These are phyloP conservation scores for Marronus borbonicus DNA, from an alignment of 2,888 invertebrate genomes.

Conservation along the genomic window DNA sequence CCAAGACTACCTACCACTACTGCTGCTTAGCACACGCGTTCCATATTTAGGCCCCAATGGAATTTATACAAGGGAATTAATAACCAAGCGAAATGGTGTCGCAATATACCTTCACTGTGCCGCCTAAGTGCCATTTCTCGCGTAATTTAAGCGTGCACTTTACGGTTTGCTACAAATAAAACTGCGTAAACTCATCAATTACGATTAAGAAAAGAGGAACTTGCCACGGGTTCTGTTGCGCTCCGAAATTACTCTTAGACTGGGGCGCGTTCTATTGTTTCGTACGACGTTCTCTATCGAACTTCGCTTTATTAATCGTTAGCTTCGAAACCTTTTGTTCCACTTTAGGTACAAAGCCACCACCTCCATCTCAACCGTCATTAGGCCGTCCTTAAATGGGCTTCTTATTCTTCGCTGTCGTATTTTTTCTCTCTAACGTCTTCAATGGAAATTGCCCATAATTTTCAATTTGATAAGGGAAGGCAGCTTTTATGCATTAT, in stretches of 20 bases:
- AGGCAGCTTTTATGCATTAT: neutral
- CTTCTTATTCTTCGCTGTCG: neutral
- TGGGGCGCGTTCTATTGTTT: constrained; percentile 14
- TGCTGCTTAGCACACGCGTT: neutral
- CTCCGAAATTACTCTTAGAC: constrained; percentile 9
- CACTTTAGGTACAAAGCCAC: neutral
- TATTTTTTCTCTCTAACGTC: neutral
- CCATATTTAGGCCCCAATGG: constrained; percentile 7
- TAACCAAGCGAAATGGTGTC: neutral
- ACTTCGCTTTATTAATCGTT: constrained; percentile 15
- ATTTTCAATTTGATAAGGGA: neutral
- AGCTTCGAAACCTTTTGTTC: constrained; percentile 12
- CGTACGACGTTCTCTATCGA: constrained; percentile 11
- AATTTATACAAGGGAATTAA: constrained; percentile 15
- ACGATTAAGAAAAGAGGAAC: constrained; percentile 31
- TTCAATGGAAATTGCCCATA: neutral
- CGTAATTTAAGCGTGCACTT: constrained; percentile 22
- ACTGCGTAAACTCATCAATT: constrained; percentile 35
- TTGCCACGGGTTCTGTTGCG: neutral
- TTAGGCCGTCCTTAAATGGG: neutral
- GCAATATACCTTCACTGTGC: neutral
- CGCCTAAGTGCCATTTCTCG: neutral
- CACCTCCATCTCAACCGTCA: neutral
- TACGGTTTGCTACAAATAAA: constrained; percentile 28
- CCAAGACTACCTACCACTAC: neutral